Evolutionary conservation across 2,113 vertebrate species (phyloP).

Genomic region (Ptychochromis oligacanthus): DNA sequence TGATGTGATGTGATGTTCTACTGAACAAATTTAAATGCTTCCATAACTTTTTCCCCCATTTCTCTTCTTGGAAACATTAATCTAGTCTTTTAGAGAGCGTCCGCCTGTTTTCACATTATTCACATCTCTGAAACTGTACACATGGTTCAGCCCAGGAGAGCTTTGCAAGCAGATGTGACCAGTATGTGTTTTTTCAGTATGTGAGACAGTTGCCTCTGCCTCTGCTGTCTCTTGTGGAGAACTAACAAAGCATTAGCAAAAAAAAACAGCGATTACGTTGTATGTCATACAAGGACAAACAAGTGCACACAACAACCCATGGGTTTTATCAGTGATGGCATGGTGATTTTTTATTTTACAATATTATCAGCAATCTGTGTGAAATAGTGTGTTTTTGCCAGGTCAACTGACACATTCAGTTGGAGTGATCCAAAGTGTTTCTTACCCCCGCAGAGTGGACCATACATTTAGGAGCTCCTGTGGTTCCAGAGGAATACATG

Average conservation of each 20-base stretch:
- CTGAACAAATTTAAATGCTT: neutral
- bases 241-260: neutral
- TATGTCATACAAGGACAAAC: neutral
- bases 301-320: neutral
- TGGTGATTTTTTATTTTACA: neutral
- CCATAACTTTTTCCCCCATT: neutral
- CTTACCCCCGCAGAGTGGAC: constrained; percentile 97
- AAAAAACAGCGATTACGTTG: constrained; percentile 1
- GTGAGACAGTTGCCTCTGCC: constrained; percentile 23
- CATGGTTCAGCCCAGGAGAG: constrained; percentile 15
- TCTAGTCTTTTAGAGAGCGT: neutral
- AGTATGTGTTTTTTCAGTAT: neutral
- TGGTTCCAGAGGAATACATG: constrained; percentile 97
- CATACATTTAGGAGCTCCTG: constrained; percentile 97
- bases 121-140: neutral
- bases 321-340: neutral
- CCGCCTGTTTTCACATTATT: neutral
- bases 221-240: neutral
- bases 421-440: neutral
- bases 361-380: neutral
- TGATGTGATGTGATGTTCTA: neutral
- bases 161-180: constrained; percentile 32
- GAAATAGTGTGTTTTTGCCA: neutral
- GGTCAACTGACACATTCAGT: neutral
- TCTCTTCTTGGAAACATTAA: neutral